Base-by-base conservation (phyloP, 2,888 invertebrate species). In the Drepana falcataria region DNA sequence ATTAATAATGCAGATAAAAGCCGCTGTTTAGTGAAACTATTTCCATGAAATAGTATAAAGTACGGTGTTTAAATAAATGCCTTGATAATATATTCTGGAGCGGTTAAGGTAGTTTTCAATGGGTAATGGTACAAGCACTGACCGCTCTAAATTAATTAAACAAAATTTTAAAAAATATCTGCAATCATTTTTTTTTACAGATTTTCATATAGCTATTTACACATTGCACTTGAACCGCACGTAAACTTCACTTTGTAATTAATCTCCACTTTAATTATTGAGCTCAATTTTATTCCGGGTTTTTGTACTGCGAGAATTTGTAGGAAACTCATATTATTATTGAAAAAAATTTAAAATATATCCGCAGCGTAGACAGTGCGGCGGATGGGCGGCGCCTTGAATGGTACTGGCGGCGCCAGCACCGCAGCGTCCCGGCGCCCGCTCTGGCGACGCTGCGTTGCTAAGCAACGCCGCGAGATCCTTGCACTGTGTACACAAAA, bases 351-450 rank as follows among this genome's bases (percentile, higher is more conserved):
- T 21, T 21, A 21, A 21, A 21, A 33, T 40, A 34, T 51, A 40
- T 51, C 51, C 51, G 41, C 34, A 40, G 40, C 34, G 40, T 58
- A 60, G 66, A 69, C 65, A 62, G 69, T 59, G 61, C 63, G 67
- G 71, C 72, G 68, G 70, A 69, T 69, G 69, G 76, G 68, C 78
- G 79, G 68, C 77, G 77, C 66, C 78, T 75, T 69, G 80, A 75
- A 68, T 66, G 66, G 77, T 69, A 84, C 83, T 84, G 85, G 81
- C 85, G 81, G 70, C 78, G 73, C 61, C 60, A 60, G 64, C 68
- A 66, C 73, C 80, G 82, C 85, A 81, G 85, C 86, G 84, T 85
- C 87, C 83, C 85, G 85, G 77, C 84, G 84, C 77, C 69, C 81
- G 72, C 71, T 75, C 78, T 75, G 87, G 83, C 87, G 87, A 78